Evolutionary conservation across 1,140 invertebrate genomes (phyloP).

Genomic region (Ctenoplectra terminalis): DNA sequence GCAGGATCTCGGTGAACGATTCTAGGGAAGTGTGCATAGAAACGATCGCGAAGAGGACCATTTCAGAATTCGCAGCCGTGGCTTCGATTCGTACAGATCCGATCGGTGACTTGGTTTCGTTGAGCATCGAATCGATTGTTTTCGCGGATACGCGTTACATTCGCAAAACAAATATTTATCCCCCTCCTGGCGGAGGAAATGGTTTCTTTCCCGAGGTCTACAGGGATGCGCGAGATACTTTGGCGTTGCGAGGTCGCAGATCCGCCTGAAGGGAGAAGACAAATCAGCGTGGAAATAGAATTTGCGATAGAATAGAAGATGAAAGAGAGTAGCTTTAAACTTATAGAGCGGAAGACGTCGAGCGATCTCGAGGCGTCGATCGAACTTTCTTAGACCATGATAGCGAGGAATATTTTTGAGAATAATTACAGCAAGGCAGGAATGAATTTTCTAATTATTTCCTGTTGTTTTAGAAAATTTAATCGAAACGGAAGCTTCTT

Average conservation of each 20-base stretch:
- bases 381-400: background rate
- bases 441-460: background rate
- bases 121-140: conserved; percentile 7
- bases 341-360: background rate
- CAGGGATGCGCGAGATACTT: background rate
- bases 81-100: conserved; percentile 18
- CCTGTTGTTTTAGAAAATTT: background rate
- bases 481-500: background rate
- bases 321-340: conserved; percentile 12
- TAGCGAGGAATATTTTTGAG: background rate
- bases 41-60: conserved; percentile 40
- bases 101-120: background rate
- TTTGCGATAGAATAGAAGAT: conserved; percentile 17
- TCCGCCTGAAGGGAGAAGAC: conserved; percentile 11
- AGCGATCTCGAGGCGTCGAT: conserved; percentile 15
- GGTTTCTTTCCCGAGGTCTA: background rate
- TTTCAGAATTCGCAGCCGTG: conserved; percentile 34
- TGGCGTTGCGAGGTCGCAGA: background rate
- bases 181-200: background rate
- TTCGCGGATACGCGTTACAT: background rate
- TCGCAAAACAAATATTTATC: conserved; percentile 44
- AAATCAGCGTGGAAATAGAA: conserved; percentile 36
- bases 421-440: background rate
- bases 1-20: conserved; percentile 64
- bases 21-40: conserved; percentile 54